Evolutionary conservation across 2,888 invertebrate species (phyloP), one percentile per base, ranked within the genome.

Genomic region (Ecdyonurus torrentis): DNA sequence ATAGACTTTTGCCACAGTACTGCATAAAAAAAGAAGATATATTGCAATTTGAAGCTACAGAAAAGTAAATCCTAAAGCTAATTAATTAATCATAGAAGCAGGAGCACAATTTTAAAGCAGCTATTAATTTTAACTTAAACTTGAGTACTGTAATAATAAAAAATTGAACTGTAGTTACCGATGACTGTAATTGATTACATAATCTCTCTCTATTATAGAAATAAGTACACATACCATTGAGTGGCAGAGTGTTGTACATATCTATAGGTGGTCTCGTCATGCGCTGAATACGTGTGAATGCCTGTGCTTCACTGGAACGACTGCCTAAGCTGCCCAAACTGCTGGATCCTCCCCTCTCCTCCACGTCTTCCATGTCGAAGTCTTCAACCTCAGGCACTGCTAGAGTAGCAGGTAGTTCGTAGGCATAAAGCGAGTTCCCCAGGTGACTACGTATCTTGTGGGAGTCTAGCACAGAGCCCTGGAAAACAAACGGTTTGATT

Each of bases 361-460:
- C 71, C 61, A 70, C 70, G 22, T 67, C 67, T 23, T 66, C 67
- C 53, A 67, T 65, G 61, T 67, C 67, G 58, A 66, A 63, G 37
- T 66, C 64, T 60, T 65, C 64, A 20, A 75, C 69, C 74, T 74
- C 68, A 73, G 72, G 66, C 72, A 73, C 68, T 72, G 66, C 61
- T 59, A 61, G 63, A 58, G 64, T 58, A 52, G 60, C 64, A 61
- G 84, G 84, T 67, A 87, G 71, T 75, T 91, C 86, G 76, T 86
- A 87, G 10, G 84, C 84, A 72, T 80, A 83, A 65, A 90, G 75
- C 24, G 71, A 69, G 59, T 74, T 72, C 52, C 73, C 72, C 15
- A 72, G 69, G 61, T 72, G 68, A 3, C 73, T 72, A 65, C 75
- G 73, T 18, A 78, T 63, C 65, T 68, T 69, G 66, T 75, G 74